Evolutionary conservation across 2,113 vertebrate genomes (phyloP).

Genomic region (Notothenia coriiceps): DNA sequence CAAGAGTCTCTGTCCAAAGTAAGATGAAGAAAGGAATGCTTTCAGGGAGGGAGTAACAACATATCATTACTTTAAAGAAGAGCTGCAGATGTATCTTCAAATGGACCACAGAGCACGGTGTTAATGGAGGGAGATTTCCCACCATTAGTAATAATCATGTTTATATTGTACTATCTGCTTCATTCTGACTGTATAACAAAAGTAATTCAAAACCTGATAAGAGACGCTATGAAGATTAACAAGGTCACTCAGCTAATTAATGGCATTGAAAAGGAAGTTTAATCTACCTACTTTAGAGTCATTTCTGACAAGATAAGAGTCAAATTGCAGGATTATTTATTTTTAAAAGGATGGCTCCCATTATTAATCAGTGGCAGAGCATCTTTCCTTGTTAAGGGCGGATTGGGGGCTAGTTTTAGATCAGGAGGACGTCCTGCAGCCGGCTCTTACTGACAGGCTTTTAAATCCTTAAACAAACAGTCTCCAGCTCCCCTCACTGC

Average conservation of each 20-base stretch:
- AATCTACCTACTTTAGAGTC: not conserved
- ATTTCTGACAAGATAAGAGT: fast-evolving
- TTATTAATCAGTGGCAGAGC: not conserved
- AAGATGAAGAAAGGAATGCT: conserved; percentile 45
- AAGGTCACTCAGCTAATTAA: not conserved
- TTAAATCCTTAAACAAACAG: conserved; percentile 62
- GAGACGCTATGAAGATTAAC: conserved; percentile 30
- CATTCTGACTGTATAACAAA: conserved; percentile 45
- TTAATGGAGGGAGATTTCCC: conserved; percentile 45
- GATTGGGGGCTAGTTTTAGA: conserved; percentile 10
- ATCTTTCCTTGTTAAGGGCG: not conserved
- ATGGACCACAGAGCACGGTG: conserved; percentile 1
- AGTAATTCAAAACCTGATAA: conserved; percentile 46
- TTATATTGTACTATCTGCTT: conserved; percentile 59
- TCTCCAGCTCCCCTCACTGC: conserved; percentile 18
- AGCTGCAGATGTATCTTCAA: conserved; percentile 7
- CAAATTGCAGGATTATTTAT: not conserved
- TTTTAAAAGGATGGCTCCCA: not conserved
- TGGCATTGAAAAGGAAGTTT: not conserved
- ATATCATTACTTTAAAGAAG: conserved; percentile 23
- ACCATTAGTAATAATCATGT: conserved; percentile 60
- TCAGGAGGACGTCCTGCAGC: conserved; percentile 41
- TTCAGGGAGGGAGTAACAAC: conserved; percentile 48
- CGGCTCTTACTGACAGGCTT: conserved; percentile 46
- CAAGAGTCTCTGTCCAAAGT: not conserved